Conservation (phyloP, 2,888 invertebrate genomes). For the Acrobasis consociella region DNA sequence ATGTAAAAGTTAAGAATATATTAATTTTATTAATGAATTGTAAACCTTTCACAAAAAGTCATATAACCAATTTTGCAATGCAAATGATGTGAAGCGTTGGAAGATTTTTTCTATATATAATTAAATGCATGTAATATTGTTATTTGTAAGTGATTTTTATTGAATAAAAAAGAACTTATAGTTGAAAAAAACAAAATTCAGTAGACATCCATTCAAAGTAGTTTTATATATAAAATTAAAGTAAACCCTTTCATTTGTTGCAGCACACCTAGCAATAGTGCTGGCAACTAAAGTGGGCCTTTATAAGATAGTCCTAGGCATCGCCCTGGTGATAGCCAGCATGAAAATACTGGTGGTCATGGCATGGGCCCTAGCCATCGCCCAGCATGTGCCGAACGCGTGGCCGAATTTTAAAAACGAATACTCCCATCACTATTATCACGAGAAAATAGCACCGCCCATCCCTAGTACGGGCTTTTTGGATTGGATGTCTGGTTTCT, state of each 20-base stretch:
- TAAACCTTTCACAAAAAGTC: too few species aligned
- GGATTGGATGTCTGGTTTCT: constrained; percentile 27
- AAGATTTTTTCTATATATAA: too few species aligned
- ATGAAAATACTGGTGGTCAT: constrained; percentile 63
- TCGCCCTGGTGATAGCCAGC: constrained; percentile 54
- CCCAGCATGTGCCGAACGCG: constrained; percentile 62
- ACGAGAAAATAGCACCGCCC: constrained; percentile 10
- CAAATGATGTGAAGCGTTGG: too few species aligned
- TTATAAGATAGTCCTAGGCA: constrained; percentile 63
- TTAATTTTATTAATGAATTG: too few species aligned
- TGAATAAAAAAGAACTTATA: too few species aligned
- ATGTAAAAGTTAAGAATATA: too few species aligned
- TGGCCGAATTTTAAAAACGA: constrained; percentile 50
- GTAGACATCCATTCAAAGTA: too few species aligned
- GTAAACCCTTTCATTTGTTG: constrained; percentile 48
- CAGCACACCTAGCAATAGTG: constrained; percentile 68
- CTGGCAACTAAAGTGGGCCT: constrained; percentile 68
- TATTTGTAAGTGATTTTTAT: too few species aligned
- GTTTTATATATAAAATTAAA: background rate
- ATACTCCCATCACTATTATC: constrained; percentile 30
- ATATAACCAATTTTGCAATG: too few species aligned
- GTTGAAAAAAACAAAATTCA: too few species aligned
- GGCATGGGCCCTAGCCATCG: constrained; percentile 64
- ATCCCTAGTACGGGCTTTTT: constrained; percentile 1
- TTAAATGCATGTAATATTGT: too few species aligned